Percentiles rank a stretch among this genome's conserved stretches.
Evolutionary conservation across 1,140 invertebrate species (phyloP).

Genomic region (Aphelenchoides fujianensis): DNA sequence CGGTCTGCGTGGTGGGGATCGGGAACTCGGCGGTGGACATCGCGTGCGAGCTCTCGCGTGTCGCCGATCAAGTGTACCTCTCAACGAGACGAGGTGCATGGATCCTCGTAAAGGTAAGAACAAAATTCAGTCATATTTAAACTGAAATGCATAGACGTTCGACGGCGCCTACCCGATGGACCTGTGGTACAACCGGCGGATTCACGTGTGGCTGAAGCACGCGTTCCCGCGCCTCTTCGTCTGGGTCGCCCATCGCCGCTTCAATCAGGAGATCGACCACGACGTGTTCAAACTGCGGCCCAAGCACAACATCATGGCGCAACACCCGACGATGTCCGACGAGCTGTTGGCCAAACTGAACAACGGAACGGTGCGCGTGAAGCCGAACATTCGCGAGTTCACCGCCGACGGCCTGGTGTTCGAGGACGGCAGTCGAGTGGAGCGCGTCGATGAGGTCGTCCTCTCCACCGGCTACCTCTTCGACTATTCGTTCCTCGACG

Average conservation of each 20-base stretch:
- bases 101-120: neutral
- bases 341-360: neutral
- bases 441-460: constrained; percentile 50
- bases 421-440: constrained; percentile 57
- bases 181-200: constrained; percentile 11
- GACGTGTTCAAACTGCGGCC: constrained; percentile 54
- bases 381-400: constrained; percentile 62
- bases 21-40: constrained; percentile 68
- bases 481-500: constrained; percentile 53
- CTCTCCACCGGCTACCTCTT: constrained; percentile 62
- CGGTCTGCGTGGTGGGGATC: constrained; percentile 65
- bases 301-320: neutral
- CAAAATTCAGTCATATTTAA: too few species aligned
- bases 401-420: constrained; percentile 63
- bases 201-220: neutral
- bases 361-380: constrained; percentile 63
- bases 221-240: neutral
- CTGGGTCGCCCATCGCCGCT: neutral
- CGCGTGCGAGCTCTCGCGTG: constrained; percentile 65
- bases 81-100: neutral
- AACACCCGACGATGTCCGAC: constrained; percentile 11
- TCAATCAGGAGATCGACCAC: constrained; percentile 65
- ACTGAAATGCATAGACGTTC: too few species aligned
- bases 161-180: constrained; percentile 23
- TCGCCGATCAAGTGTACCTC: constrained; percentile 63